Conservation (phyloP, 2,113 vertebrate genomes). For the Egretta garzetta region DNA sequence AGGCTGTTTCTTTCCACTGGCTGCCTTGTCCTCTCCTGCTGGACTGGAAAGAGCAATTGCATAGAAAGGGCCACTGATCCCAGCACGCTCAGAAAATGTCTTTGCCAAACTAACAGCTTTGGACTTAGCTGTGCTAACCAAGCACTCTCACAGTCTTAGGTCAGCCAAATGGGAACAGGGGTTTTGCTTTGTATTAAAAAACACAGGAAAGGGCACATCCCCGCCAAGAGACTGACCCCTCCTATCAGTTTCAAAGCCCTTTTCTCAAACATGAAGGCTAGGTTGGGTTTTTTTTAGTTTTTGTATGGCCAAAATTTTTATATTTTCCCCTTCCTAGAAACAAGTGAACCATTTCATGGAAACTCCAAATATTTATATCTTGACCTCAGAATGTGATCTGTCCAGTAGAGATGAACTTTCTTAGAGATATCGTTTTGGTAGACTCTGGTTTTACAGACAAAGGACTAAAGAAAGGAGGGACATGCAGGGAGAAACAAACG, state of each 20-base stretch:
- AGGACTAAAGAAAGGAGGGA: background rate
- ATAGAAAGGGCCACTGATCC: background rate
- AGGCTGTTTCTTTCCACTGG: background rate
- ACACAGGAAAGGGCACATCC: background rate
- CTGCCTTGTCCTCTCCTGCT: background rate
- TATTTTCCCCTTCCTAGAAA: background rate
- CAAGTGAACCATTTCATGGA: background rate
- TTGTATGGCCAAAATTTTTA: background rate
- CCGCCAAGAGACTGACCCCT: background rate
- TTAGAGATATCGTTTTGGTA: background rate
- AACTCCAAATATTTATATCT: background rate
- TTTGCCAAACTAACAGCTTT: background rate
- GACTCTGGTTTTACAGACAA: background rate
- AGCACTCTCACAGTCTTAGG: background rate
- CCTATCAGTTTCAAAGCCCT: background rate
- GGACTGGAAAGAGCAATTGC: background rate
- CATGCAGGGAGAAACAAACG: background rate
- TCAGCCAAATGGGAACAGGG: background rate
- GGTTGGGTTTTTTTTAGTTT: no score
- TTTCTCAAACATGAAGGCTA: background rate
- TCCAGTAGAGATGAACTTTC: background rate
- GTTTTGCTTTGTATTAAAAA: background rate
- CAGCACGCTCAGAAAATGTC: fast-evolving
- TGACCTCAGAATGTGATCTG: background rate
- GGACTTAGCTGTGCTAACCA: background rate